phyloP scores from a whole-genome alignment of 2,113 vertebrate genomes.

The Lepus americanus region DNA sequence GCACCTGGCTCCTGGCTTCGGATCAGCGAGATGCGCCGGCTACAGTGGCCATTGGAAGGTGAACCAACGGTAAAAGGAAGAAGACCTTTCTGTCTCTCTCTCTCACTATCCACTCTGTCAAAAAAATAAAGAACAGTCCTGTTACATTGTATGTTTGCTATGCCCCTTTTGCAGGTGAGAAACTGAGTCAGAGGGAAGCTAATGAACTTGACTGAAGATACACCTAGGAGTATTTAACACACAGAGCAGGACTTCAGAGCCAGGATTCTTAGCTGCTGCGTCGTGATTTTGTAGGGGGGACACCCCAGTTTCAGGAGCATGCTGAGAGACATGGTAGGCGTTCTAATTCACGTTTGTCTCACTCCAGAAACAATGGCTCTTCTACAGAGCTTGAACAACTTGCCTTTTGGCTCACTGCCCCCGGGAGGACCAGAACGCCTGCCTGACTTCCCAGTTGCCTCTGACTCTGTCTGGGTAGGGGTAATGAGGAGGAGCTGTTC shows the following conservation, averaged over 20 bases:
- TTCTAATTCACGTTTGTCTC: background rate
- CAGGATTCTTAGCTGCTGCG: background rate
- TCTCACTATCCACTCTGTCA: no score
- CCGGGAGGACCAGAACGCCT: background rate
- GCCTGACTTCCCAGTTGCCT: background rate
- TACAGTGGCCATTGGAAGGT: no score
- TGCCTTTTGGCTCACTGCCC: background rate
- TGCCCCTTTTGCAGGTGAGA: background rate
- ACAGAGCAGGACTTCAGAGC: background rate
- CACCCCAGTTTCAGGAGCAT: background rate
- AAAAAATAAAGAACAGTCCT: background rate
- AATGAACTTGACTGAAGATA: background rate
- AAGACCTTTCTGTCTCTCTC: no score
- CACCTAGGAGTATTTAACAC: background rate
- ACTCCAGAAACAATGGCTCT: constrained; percentile 33
- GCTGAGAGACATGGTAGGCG: background rate
- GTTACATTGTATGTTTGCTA: background rate
- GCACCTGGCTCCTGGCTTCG: no score
- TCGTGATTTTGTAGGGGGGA: background rate
- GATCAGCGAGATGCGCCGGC: no score
- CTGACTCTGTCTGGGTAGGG: background rate
- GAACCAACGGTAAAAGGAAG: no score
- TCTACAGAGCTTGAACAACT: background rate
- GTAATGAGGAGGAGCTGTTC: background rate
- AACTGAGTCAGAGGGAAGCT: constrained; percentile 33